Evolutionary conservation across 2,888 invertebrate genomes (phyloP), one percentile per base, ranked within the genome.

Genomic region (Lepidocyrtoides sp.): DNA sequence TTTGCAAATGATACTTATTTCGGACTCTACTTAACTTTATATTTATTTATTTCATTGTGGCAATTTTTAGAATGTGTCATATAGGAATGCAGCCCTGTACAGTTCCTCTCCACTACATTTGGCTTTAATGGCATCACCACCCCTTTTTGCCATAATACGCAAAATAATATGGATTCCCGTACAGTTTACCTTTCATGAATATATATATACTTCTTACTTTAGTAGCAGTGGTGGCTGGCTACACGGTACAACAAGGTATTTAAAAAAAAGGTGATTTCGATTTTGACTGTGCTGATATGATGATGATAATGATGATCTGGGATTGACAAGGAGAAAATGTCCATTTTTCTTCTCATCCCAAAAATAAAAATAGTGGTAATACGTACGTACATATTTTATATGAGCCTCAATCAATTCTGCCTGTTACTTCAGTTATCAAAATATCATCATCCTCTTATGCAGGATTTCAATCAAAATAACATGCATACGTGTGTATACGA

Each of bases 241-340:
- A 60, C 60, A 60, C 12, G 3, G 3, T 36, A 36, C n/a, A 48
- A 26, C 8, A 44, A n/a, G n/a, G 48, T 14, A 48, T 63, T 83
- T 66, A 60, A 60, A 36, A 36, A 66, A n/a, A n/a, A n/a, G 63
- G 63, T 69, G 66, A 69, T 69, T 69, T 36, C 29, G 48, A 75
- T 44, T 75, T 23, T 2, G 75, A 48, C 12, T 75, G 10, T 12
- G 77, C n/a, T n/a, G n/a, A n/a, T n/a, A 29, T 36, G 29, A 36
- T 48, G 77, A 72, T 17, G 63, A 63, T 17, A 44, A 87, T 69
- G 81, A 83, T 83, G 89, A 82, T 72, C 57, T 83, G 23, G 60
- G 75, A 89, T 89, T 89, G 89, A 89, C 89, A 89, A 82, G 89
- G 81, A 75, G 89, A 89, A 89, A 89, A 89, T 83, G 75, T 83